Evolutionary conservation across 2,888 invertebrate genomes (phyloP), one percentile per base, ranked within the genome.

Genomic region (Spilarctia lutea): DNA sequence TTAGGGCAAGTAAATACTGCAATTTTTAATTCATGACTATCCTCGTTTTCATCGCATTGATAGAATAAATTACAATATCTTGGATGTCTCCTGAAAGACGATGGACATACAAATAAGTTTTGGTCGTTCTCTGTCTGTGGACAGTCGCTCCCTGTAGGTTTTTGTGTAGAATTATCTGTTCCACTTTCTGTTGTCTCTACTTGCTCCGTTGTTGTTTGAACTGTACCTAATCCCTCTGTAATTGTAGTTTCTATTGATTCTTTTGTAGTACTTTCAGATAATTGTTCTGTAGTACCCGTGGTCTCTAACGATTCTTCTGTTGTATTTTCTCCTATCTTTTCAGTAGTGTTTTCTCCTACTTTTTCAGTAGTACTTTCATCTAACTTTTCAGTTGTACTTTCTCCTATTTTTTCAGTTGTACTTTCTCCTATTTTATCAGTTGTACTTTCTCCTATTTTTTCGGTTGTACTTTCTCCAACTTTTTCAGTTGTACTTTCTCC

Each of bases 11-110:
- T 97, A 83, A 98, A 96, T 16, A 97, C 96, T 3, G 98, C 96
- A 78, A 98, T 96, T 88, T 97, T 98, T n/a, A 97, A 93, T 81
- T 98, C 97, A 87, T 97, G 97, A 68, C 94, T 97, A 45, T 97
- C 96, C 13, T 96, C 94, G 75, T 96, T 96, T 83, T 96, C 96
- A 30, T 97, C 97, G 86, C 98, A 98, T 91, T 98, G 98, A 89
- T 98, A 98, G 94, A 98, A 98, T 84, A 98, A 92, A 87, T 98
- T 97, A 86, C 98, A 98, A 87, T 97, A 97, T 89, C 97, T 98
- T 0, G 98, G 98, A 96, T 98, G 98, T 80, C 98, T 96, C 87
- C 96, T 96, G 92, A 98, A 98, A 60, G 98, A 98, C 11, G 98
- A 98, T 16, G 98, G 98, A 88, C 98, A 98, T 3, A 98, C 96